Evolutionary conservation across 2,888 invertebrate species (phyloP).

Genomic region (Spisula subtruncata): DNA sequence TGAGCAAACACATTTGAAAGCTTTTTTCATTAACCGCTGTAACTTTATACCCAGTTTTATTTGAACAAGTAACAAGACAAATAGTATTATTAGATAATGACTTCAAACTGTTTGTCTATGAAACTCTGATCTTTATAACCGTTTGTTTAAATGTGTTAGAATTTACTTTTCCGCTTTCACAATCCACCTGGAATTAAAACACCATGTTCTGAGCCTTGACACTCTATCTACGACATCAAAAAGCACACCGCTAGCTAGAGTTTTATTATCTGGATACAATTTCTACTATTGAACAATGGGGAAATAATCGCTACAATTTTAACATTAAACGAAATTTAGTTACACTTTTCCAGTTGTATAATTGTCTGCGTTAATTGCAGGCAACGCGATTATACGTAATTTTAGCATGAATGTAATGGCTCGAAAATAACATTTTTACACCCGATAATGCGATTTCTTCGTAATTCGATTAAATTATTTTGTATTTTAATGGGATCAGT

Average conservation of each 20-base stretch:
- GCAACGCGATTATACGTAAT: constrained; percentile 23
- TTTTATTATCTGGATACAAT: not conserved
- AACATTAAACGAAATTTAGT: constrained; percentile 10
- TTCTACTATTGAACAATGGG: not conserved
- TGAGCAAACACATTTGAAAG: constrained; percentile 12
- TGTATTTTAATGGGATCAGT: constrained; percentile 12
- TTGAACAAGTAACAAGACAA: constrained; percentile 10
- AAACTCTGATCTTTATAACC: not conserved
- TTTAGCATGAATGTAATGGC: not conserved
- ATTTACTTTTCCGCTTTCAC: constrained; percentile 19
- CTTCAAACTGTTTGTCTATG: constrained; percentile 7
- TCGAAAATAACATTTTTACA: constrained; percentile 10
- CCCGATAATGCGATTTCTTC: not conserved
- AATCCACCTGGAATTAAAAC: constrained; percentile 30
- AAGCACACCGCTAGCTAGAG: constrained; percentile 18
- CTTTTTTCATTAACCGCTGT: not conserved
- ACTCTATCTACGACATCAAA: constrained; percentile 35
- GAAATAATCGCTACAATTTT: constrained; percentile 14
- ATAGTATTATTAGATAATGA: constrained; percentile 11
- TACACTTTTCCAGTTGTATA: not conserved
- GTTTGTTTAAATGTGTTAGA: not conserved
- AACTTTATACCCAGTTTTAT: constrained; percentile 14
- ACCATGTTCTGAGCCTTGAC: constrained; percentile 31
- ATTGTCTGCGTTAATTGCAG: constrained; percentile 31
- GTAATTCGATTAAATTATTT: not conserved